phyloP scores from a whole-genome alignment of 1,140 invertebrate species.

The Pinna nobilis region DNA sequence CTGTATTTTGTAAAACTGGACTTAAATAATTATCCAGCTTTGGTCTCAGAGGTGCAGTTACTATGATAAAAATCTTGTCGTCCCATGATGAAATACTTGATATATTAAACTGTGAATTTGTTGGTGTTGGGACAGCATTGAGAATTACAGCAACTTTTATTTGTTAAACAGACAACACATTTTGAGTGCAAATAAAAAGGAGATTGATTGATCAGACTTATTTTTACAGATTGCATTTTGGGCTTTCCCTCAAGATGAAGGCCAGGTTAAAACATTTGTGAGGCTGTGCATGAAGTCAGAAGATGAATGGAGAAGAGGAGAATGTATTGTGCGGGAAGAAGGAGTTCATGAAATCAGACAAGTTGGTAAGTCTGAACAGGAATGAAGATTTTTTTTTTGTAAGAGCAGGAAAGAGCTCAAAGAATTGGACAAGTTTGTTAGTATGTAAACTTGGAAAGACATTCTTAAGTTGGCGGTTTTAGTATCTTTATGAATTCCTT shows the following conservation, averaged over 20 bases:
- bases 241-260: slow-evolving; percentile 38
- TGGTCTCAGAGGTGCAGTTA: too few relatives aligned
- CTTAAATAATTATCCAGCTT: too few relatives aligned
- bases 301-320: slow-evolving; percentile 28
- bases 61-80: too few relatives aligned
- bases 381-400: too few relatives aligned
- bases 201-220: not conserved
- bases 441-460: too few relatives aligned
- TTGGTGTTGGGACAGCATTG: not conserved
- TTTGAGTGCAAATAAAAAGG: not conserved
- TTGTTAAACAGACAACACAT: not conserved
- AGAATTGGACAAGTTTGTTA: too few relatives aligned
- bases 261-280: slow-evolving; percentile 22
- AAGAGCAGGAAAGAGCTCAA: too few relatives aligned
- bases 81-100: not conserved
- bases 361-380: slow-evolving; percentile 18
- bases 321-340: not conserved
- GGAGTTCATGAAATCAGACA: slow-evolving; percentile 23
- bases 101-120: not conserved
- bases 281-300: slow-evolving; percentile 1
- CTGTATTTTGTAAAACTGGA: too few relatives aligned
- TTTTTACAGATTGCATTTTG: slow-evolving; percentile 33
- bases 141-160: not conserved
- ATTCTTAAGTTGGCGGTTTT: too few relatives aligned
- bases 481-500: too few relatives aligned